Conservation (phyloP, 2,888 invertebrate genomes). For the Stomorhina lunata region DNA sequence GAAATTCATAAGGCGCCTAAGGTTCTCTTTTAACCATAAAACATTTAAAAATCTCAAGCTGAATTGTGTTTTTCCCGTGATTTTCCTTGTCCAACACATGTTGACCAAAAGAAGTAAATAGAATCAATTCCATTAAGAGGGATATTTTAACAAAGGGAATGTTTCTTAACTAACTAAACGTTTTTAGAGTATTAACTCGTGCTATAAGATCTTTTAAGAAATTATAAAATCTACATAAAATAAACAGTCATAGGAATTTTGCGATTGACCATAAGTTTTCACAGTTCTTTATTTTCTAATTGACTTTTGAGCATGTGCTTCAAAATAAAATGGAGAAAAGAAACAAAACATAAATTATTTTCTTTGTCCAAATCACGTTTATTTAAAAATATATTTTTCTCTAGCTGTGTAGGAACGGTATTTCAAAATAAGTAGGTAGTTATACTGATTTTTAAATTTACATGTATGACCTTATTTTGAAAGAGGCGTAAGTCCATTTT, state of each 20-base stretch:
- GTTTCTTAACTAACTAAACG: neutral
- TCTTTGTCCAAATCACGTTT: neutral
- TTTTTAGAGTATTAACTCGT: neutral
- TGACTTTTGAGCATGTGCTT: slow-evolving; percentile 44
- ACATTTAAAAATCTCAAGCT: slow-evolving; percentile 23
- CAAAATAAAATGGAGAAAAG: neutral
- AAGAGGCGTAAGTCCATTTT: too few species aligned
- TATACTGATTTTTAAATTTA: too few species aligned
- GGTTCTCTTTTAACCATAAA: neutral
- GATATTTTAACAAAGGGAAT: slow-evolving; percentile 10
- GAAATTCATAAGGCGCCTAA: neutral
- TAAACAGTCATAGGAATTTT: neutral
- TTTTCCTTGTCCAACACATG: slow-evolving; percentile 49
- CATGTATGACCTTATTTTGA: too few species aligned
- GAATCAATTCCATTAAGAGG: slow-evolving; percentile 35
- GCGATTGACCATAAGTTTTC: slow-evolving; percentile 20
- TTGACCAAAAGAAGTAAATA: slow-evolving; percentile 36
- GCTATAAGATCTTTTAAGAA: neutral
- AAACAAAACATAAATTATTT: neutral
- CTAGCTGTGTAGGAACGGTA: neutral
- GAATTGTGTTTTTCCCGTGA: slow-evolving; percentile 39
- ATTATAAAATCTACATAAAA: neutral
- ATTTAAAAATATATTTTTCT: neutral
- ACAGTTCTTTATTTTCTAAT: slow-evolving; percentile 28
- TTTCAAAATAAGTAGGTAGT: neutral